phyloP scores from a whole-genome alignment of 2,113 vertebrate species.

The Pyrgilauda ruficollis region DNA sequence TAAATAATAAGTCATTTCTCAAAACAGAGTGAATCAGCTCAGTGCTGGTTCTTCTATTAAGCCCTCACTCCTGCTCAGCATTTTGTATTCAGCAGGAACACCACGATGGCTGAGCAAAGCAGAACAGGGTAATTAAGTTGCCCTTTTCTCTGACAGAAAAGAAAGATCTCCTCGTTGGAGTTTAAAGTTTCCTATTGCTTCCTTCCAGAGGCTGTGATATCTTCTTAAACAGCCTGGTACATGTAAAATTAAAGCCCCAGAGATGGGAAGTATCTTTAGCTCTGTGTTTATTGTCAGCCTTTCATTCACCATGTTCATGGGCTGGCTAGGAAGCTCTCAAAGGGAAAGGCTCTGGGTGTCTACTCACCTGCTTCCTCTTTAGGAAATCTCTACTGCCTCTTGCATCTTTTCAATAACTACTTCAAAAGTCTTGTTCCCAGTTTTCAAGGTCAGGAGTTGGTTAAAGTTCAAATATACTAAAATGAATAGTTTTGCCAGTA shows the following conservation, averaged over 20 bases:
- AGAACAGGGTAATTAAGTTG: neutral
- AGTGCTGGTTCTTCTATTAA: neutral
- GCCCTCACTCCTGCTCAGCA: neutral
- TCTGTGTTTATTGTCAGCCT: neutral
- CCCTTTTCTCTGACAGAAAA: constrained; percentile 1
- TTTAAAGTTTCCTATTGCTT: neutral
- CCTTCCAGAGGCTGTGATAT: neutral
- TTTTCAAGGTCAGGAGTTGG: neutral
- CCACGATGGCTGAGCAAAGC: neutral
- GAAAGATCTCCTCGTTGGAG: neutral
- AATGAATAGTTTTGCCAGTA: neutral
- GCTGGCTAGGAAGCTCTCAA: neutral
- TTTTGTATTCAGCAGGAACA: neutral
- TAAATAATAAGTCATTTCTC: neutral
- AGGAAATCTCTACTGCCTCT: neutral
- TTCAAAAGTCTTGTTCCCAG: neutral
- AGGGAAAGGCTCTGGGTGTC: neutral
- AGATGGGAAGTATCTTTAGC: neutral
- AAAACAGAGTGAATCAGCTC: neutral
- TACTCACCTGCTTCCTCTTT: neutral
- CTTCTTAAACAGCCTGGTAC: neutral
- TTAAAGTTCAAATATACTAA: neutral
- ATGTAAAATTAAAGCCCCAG: neutral
- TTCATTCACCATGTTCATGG: neutral
- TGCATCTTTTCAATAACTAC: neutral